phyloP scores from a whole-genome alignment of 2,888 invertebrate species.

The Scrobipalpa costella region DNA sequence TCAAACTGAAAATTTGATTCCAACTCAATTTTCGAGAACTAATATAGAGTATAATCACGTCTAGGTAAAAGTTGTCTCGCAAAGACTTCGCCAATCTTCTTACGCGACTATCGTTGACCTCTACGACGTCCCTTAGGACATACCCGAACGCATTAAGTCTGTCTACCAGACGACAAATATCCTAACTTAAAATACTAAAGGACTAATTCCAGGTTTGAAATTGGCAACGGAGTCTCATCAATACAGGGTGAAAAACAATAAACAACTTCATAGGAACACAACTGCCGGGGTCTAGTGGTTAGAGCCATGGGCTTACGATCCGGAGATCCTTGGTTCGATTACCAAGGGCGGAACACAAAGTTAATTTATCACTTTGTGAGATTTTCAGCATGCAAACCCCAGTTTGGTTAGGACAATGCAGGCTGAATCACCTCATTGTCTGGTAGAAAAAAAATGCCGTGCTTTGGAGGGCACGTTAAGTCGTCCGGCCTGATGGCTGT shows the following conservation, averaged over 20 bases:
- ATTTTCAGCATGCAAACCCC: too few relatives aligned
- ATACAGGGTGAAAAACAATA: slow-evolving; percentile 44
- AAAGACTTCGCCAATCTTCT: not conserved
- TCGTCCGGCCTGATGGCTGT: too few relatives aligned
- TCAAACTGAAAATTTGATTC: not conserved
- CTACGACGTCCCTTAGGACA: not conserved
- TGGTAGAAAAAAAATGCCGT: too few relatives aligned
- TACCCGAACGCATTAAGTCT: slow-evolving; percentile 2
- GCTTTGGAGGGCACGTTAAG: too few relatives aligned
- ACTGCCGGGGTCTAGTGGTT: too few relatives aligned
- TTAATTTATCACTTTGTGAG: too few relatives aligned
- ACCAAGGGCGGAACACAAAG: too few relatives aligned
- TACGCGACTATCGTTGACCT: not conserved
- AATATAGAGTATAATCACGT: not conserved
- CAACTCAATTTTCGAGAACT: not conserved
- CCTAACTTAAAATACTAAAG: not conserved
- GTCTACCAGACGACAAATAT: slow-evolving; percentile 14
- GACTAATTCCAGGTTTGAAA: not conserved
- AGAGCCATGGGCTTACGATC: too few relatives aligned
- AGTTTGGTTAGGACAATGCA: too few relatives aligned
- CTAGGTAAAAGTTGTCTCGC: slow-evolving; percentile 2
- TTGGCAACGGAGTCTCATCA: slow-evolving; percentile 12
- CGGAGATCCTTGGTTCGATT: too few relatives aligned
- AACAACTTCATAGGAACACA: too few relatives aligned
- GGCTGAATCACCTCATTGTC: too few relatives aligned